These are phyloP conservation scores for Otis tarda DNA, from an alignment of 2,113 vertebrate species.

Conservation along the genomic window DNA sequence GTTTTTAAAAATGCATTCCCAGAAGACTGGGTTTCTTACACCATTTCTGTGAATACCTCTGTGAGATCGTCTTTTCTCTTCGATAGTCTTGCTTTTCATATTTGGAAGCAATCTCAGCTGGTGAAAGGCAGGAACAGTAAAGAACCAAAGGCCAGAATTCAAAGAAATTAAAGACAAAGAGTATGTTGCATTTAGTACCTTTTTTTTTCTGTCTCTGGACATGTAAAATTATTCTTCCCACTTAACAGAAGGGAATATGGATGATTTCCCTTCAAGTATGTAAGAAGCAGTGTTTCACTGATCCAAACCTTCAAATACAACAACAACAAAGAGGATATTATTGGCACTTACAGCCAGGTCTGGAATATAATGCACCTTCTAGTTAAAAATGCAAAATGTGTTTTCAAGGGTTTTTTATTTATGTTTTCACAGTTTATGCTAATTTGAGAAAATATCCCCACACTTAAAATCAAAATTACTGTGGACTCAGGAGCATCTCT, in stretches of 20 bases:
- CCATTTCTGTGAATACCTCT: constrained; percentile 66
- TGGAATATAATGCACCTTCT: not conserved
- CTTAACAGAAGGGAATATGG: not conserved
- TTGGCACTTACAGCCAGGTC: not conserved
- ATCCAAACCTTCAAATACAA: not conserved
- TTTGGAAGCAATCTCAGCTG: constrained; percentile 39
- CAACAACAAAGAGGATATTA: not conserved
- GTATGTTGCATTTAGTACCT: not conserved
- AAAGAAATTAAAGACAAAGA: not conserved
- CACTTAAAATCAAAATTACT: not conserved
- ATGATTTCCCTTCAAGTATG: not conserved
- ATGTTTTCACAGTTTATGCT: not conserved
- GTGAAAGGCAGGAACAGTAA: not conserved
- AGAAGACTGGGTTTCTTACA: constrained; percentile 47
- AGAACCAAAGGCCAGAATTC: not conserved
- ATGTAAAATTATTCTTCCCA: not conserved
- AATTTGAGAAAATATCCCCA: not conserved
- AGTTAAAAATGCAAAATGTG: not conserved
- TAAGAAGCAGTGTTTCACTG: not conserved
- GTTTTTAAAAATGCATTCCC: constrained; percentile 61
- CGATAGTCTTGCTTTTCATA: constrained; percentile 32
- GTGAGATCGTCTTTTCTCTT: constrained; percentile 48
- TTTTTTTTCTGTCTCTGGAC: not conserved
- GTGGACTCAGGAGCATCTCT: not conserved
- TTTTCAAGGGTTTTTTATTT: not conserved